Conservation (phyloP, 2,113 vertebrate species). For the Suricata suricatta region DNA sequence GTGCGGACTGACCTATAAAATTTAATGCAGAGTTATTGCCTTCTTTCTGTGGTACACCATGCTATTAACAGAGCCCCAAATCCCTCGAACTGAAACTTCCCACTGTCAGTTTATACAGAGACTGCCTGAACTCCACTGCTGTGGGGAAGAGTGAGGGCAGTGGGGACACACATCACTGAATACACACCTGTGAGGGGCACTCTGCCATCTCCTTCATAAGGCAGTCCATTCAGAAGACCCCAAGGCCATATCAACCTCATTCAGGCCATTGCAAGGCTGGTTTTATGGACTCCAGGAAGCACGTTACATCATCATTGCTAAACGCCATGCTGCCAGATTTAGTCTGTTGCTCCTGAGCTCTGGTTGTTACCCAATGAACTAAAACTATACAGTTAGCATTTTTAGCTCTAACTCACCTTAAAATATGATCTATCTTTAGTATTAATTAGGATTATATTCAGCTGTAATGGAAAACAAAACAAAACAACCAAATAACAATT, state of each 20-base stretch:
- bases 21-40: background rate
- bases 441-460: background rate
- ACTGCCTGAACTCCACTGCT: background rate
- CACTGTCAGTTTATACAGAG: background rate
- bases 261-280: background rate
- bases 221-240: background rate
- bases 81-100: background rate
- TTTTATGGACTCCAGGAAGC: background rate
- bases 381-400: background rate
- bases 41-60: background rate
- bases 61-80: background rate
- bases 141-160: background rate
- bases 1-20: conserved; percentile 8
- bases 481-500: background rate
- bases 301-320: background rate
- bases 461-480: background rate
- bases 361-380: background rate
- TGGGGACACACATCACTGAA: background rate
- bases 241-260: background rate
- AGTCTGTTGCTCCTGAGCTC: background rate
- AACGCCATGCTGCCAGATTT: background rate
- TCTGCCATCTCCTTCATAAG: background rate
- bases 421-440: background rate
- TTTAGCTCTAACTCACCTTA: background rate
- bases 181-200: background rate